Base-by-base conservation (phyloP, 2,888 invertebrate genomes). In the Drosophila prostipennis region DNA sequence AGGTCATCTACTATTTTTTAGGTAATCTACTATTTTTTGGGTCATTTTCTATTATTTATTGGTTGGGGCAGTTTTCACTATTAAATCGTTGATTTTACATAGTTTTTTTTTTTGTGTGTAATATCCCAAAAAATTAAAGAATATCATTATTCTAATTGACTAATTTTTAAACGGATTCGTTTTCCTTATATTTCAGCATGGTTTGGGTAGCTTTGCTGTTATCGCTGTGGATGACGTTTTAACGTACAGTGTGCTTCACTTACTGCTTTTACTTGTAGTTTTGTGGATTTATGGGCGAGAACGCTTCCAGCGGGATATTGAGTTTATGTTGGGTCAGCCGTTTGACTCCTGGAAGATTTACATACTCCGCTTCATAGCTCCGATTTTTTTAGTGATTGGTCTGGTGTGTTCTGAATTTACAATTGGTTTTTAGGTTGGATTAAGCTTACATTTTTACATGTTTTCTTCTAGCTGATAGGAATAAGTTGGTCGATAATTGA, bases 191-290 rank as follows among this genome's bases (percentile, higher is more conserved):
- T 10, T 6, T 42, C 42, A 91, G 91, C 76, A 90, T n/a, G n/a
- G n/a, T n/a, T n/a, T n/a, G n/a, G 91, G 89, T 2, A 19, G 89
- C 49, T 89, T 81, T 29, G 77, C 77, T 0, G 74, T 76, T 3
- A 42, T 90, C 3, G 51, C 76, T 1, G 37, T 77, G 36, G 81
- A 84, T 54, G 55, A 83, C 0, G 63, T 87, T 1, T 55, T 90
- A 8, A 79, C 75, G 0, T 89, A 91, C 60, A 80, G 80, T n/a
- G 0, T 85, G 6, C 69, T 91, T 11, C 90, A 91, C 40, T 57
- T 96, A 4, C 93, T 97, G 59, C 96, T 98, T 91, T 94, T 97
- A 13, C 90, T 96, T 1, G 95, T 96, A 3, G 94, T 98, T 1
- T 94, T 96, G 1, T 97, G 97, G 95, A 94, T 95, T 36, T 97